These are phyloP conservation scores for Holotrichia oblita DNA, from an alignment of 1,140 invertebrate species.

Conservation along the genomic window DNA sequence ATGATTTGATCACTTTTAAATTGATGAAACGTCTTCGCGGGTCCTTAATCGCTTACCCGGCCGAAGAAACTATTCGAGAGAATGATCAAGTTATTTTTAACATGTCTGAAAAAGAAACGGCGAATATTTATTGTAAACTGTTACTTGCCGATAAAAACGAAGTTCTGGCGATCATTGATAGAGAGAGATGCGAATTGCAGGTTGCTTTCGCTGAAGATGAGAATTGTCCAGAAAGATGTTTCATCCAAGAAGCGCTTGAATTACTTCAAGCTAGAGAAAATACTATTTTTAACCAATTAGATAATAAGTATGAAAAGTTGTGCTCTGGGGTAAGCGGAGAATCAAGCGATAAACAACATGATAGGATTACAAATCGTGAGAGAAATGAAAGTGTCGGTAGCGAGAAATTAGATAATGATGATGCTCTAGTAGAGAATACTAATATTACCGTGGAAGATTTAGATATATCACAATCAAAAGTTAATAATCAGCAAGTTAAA, in stretches of 20 bases:
- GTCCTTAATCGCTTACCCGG: conserved; percentile 78
- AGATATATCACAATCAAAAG: conserved; percentile 1
- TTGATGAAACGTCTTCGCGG: conserved; percentile 88
- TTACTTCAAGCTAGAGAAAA: conserved; percentile 66
- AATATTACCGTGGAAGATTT: conserved; percentile 13
- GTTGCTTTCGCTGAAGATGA: conserved; percentile 72
- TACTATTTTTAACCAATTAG: background rate
- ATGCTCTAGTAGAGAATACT: background rate
- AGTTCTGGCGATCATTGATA: conserved; percentile 74
- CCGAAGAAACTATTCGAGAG: conserved; percentile 54
- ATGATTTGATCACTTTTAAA: conserved; percentile 79
- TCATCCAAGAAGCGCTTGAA: conserved; percentile 82
- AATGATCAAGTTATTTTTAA: conserved; percentile 57
- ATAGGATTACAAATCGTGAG: background rate
- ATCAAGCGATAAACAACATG: background rate
- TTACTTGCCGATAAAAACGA: conserved; percentile 74
- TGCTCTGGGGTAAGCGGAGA: background rate
- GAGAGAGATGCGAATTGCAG: conserved; percentile 76
- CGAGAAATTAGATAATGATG: conserved; percentile 46
- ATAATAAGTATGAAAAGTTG: conserved; percentile 32
- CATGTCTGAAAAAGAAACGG: conserved; percentile 62
- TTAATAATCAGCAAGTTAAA: conserved; percentile 23
- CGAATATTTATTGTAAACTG: conserved; percentile 76
- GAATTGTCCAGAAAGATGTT: conserved; percentile 83
- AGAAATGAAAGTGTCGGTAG: conserved; percentile 55